Base-by-base conservation (phyloP, 2,797 vertebrate species). In the Tangara arthus region DNA sequence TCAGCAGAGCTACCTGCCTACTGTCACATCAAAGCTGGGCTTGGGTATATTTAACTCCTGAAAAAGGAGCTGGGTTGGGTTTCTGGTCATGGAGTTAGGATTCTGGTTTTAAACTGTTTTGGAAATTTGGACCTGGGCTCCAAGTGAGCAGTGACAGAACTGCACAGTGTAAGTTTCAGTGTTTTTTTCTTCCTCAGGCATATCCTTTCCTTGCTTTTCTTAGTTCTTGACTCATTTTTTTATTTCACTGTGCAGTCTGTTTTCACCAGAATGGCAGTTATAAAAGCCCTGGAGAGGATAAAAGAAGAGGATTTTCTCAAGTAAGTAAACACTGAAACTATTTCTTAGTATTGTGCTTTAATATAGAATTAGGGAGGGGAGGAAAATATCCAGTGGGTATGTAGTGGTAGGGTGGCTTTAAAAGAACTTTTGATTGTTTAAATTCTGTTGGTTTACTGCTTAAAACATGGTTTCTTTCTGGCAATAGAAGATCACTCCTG, bases 231-330 rank as follows among this genome's bases (percentile, higher is more conserved):
- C 87, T 96, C 52, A 81, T 95, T 85, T 92, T 81, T 93, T 95
- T 84, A 57, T 96, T 98, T 98, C 80, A 88, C 69, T 88, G 35
- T 96, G 65, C 97, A 99, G 99, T 99, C 99, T 37, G 97, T 99
- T 92, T 99, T 99, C 97, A 99, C 99, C 85, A 98, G 99, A 98
- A 99, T 99, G 99, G 99, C 99, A 6, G 99, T 99, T 97, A 97
- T 99, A 92, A 99, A 99, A 98, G 99, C 99, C 52, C 97, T 99
- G 97, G 99, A 98, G 82, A 99, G 99, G 97, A 99, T 99, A 88
- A 97, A 98, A 27, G 99, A 99, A 46, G 94, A 97, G 50, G 98
- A 98, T 82, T 99, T 99, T 96, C 95, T 97, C 57, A 98, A 97
- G 99, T 99, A 96, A 98, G 98, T 98, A 59, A 46, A 56, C 41